These are phyloP conservation scores for Lumbricus terrestris DNA, from an alignment of 2,888 invertebrate species.

Conservation along the genomic window DNA sequence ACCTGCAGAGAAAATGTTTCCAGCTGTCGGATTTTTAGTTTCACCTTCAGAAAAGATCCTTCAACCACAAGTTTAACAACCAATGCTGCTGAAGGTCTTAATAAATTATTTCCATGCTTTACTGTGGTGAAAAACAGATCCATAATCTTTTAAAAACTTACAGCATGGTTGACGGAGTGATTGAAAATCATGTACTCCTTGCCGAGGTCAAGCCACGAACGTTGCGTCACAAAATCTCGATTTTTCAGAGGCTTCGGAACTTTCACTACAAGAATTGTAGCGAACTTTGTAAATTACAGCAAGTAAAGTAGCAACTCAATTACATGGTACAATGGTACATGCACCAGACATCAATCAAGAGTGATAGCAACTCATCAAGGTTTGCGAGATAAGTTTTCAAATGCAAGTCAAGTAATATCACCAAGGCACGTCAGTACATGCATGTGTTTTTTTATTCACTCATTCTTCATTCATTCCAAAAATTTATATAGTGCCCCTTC, in stretches of 20 bases:
- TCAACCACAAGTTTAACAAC: not conserved
- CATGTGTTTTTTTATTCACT: too few relatives aligned
- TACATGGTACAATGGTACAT: too few relatives aligned
- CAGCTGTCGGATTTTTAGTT: not conserved
- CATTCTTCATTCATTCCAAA: too few relatives aligned
- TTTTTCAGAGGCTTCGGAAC: slow-evolving; percentile 84
- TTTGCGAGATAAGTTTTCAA: not conserved
- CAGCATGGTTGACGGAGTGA: slow-evolving; percentile 79
- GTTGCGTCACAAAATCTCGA: slow-evolving; percentile 85
- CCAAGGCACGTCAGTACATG: too few relatives aligned
- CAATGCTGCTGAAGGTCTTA: not conserved
- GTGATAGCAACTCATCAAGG: not conserved
- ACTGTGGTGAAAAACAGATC: not conserved
- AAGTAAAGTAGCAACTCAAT: not conserved
- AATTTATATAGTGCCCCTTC: too few relatives aligned
- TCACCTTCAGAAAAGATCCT: not conserved
- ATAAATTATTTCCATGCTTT: not conserved
- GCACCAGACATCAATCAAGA: not conserved
- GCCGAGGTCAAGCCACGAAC: slow-evolving; percentile 86
- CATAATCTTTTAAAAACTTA: too few relatives aligned
- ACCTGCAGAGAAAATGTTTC: not conserved
- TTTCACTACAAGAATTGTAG: slow-evolving; percentile 67
- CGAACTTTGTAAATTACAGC: too few relatives aligned
- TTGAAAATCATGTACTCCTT: slow-evolving; percentile 83
- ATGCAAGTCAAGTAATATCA: not conserved